Conservation (phyloP, 2,797 vertebrate genomes). For the Caiman crocodilus region DNA sequence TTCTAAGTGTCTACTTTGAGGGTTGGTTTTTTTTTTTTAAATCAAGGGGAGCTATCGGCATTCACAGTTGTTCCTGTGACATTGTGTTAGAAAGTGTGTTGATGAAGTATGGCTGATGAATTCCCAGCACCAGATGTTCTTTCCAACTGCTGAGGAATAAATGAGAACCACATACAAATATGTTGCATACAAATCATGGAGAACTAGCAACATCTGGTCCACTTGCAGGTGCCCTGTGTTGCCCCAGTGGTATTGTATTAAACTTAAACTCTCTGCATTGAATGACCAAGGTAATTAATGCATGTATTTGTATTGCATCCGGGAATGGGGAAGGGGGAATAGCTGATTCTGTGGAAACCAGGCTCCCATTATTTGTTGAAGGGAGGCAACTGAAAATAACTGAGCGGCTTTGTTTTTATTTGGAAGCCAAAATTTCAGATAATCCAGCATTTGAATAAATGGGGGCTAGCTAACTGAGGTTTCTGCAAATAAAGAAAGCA, state of each 20-base stretch:
- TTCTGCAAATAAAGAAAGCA: not conserved
- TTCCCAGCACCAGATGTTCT: constrained; percentile 66
- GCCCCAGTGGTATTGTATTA: constrained; percentile 4
- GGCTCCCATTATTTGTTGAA: constrained; percentile 7
- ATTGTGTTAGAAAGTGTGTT: constrained; percentile 43
- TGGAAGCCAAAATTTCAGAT: not conserved
- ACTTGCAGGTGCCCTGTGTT: constrained; percentile 42
- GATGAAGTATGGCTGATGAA: constrained; percentile 52
- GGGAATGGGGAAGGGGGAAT: not conserved
- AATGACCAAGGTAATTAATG: constrained; percentile 13
- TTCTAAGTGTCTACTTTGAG: not conserved
- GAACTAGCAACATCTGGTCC: constrained; percentile 24
- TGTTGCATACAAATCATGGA: constrained; percentile 37
- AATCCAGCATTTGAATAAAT: not conserved
- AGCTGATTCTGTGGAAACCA: not conserved
- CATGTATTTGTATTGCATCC: not conserved
- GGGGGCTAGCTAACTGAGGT: not conserved
- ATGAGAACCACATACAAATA: constrained; percentile 21
- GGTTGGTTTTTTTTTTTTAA: constrained; percentile 10
- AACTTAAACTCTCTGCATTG: not conserved
- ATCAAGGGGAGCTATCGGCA: not conserved
- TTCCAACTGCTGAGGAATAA: constrained; percentile 38
- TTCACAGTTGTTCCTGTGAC: constrained; percentile 26
- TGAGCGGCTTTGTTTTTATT: not conserved
- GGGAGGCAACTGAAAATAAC: constrained; percentile 15